Conservation (phyloP, 2,888 invertebrate species). For the Alcis repandata region DNA sequence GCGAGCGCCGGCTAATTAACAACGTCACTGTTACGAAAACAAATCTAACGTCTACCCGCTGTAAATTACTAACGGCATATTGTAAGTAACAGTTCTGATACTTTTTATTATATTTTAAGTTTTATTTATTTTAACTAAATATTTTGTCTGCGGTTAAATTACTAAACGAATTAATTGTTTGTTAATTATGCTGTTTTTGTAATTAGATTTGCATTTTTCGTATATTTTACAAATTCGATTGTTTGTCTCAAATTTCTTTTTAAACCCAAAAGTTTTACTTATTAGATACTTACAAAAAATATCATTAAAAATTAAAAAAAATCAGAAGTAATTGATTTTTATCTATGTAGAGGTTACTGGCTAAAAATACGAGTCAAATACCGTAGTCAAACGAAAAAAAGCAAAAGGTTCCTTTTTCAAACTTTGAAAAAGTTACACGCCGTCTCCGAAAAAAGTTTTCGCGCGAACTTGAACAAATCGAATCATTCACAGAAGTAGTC, state of each 20-base stretch:
- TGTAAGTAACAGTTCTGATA: conserved; percentile 67
- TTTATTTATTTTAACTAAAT: neutral
- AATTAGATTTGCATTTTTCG: too few relatives aligned
- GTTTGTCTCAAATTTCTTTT: too few relatives aligned
- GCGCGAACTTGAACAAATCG: conserved; percentile 13
- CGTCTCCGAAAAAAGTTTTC: conserved; percentile 46
- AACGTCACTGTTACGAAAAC: conserved; percentile 81
- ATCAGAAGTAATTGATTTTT: neutral
- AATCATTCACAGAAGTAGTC: neutral
- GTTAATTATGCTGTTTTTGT: too few relatives aligned
- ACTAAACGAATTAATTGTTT: neutral
- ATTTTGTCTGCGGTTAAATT: conserved; percentile 1
- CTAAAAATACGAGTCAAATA: neutral
- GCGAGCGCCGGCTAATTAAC: conserved; percentile 84
- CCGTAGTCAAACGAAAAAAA: neutral
- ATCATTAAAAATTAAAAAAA: too few relatives aligned
- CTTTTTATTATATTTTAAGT: conserved; percentile 13
- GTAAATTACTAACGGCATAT: conserved; percentile 66
- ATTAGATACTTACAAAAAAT: too few relatives aligned
- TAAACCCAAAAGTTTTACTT: too few relatives aligned
- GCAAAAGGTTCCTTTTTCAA: neutral
- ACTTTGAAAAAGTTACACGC: neutral
- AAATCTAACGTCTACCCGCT: conserved; percentile 70
- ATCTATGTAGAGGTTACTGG: neutral
- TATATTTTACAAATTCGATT: too few relatives aligned